A percentile compares a stretch with the other conserved stretches of the same genome.
These are phyloP conservation scores for Gephyroberyx darwinii DNA, from an alignment of 2,797 vertebrate genomes.

Conservation along the genomic window DNA sequence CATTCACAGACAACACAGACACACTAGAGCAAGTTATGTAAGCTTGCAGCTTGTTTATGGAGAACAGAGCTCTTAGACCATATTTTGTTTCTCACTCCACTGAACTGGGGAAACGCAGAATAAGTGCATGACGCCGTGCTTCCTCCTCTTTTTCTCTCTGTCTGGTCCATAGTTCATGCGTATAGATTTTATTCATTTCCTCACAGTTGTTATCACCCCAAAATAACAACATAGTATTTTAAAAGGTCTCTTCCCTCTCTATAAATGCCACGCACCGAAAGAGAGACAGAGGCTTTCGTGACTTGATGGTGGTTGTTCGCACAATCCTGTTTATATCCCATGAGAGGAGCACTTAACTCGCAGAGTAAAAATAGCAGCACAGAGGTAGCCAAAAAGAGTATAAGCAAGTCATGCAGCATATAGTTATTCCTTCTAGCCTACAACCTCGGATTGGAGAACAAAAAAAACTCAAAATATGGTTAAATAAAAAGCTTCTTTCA, in stretches of 20 bases:
- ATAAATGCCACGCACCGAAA: conserved; percentile 26
- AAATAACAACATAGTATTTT: conserved; percentile 21
- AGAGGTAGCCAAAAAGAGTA: conserved; percentile 16
- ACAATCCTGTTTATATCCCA: conserved; percentile 54
- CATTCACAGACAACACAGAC: conserved; percentile 27
- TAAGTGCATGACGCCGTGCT: conserved; percentile 68
- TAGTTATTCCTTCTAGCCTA: background rate
- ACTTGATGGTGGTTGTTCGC: conserved; percentile 51
- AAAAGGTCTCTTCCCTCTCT: conserved; percentile 4
- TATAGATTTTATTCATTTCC: conserved; percentile 56
- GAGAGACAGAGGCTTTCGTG: conserved; percentile 39
- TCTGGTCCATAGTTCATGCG: conserved; percentile 72
- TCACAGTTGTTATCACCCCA: conserved; percentile 4
- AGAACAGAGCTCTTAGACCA: conserved; percentile 55
- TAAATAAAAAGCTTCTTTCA: background rate
- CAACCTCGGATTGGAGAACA: background rate
- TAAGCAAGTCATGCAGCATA: background rate
- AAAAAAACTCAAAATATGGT: background rate
- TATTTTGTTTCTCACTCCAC: conserved; percentile 69
- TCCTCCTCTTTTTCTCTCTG: conserved; percentile 48
- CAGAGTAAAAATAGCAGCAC: conserved; percentile 61
- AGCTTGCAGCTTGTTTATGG: conserved; percentile 58
- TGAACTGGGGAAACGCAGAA: conserved; percentile 61
- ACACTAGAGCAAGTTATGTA: conserved; percentile 63
- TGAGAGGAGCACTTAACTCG: conserved; percentile 58